These are phyloP conservation scores for Pocota personata DNA, from an alignment of 2,888 invertebrate species.

Conservation along the genomic window DNA sequence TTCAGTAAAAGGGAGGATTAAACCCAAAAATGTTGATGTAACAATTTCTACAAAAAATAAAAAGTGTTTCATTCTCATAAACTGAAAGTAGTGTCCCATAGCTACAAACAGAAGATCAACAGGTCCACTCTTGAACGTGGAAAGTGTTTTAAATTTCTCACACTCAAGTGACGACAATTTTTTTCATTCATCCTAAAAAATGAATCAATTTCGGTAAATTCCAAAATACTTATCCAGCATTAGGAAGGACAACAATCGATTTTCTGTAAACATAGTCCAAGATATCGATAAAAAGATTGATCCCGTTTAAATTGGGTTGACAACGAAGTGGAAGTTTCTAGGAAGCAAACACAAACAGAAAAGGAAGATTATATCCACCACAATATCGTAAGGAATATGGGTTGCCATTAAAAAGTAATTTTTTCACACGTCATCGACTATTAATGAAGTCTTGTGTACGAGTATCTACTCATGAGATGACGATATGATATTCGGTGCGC, in stretches of 20 bases:
- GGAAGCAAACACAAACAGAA: not conserved
- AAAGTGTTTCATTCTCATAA: not conserved
- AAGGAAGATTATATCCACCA: not conserved
- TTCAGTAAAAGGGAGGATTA: not conserved
- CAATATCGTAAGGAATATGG: too few relatives aligned
- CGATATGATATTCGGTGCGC: too few relatives aligned
- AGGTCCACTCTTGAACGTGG: not conserved
- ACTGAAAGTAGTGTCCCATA: too few relatives aligned
- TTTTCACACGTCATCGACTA: not conserved
- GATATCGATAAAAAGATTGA: not conserved
- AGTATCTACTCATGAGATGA: too few relatives aligned
- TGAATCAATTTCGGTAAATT: not conserved
- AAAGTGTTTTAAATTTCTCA: not conserved
- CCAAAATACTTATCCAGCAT: not conserved
- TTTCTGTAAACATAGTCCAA: not conserved
- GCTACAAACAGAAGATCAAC: not conserved
- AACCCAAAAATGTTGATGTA: too few relatives aligned
- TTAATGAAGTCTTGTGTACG: not conserved
- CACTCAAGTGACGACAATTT: not conserved
- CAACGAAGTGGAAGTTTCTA: not conserved
- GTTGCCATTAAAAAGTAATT: not conserved
- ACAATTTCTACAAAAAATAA: too few relatives aligned
- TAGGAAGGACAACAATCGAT: not conserved
- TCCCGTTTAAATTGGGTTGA: conserved; percentile 1
- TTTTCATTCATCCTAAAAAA: not conserved